Evolutionary conservation across 2,797 vertebrate genomes (phyloP).

Genomic region (Gallinago stenura): DNA sequence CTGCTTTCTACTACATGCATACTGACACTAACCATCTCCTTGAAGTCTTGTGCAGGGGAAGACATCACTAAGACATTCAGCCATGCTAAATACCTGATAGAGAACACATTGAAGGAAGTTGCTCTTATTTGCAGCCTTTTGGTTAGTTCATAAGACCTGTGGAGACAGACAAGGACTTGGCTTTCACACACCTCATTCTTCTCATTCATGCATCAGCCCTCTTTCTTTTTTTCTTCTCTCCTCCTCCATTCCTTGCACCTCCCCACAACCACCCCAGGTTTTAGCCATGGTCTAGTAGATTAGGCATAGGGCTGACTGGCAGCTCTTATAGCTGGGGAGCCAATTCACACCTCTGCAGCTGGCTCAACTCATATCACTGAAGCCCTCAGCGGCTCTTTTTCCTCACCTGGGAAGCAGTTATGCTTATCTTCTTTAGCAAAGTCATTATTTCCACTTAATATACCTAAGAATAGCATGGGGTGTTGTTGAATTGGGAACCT

Average conservation of each 20-base stretch:
- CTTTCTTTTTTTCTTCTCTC: neutral
- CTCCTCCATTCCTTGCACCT: neutral
- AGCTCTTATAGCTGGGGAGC: neutral
- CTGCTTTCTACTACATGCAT: neutral
- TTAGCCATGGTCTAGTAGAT: neutral
- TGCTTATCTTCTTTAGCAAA: neutral
- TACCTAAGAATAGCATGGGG: neutral
- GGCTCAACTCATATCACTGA: neutral
- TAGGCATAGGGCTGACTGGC: neutral
- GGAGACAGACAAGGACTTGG: neutral
- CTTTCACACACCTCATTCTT: neutral
- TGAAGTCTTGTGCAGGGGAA: neutral
- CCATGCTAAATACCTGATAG: neutral
- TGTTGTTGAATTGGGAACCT: neutral
- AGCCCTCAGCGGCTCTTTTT: neutral
- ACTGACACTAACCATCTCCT: neutral
- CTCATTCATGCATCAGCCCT: rapidly evolving
- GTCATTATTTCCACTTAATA: neutral
- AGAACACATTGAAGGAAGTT: neutral
- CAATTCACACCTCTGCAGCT: neutral
- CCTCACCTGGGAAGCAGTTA: neutral
- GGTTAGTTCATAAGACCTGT: neutral
- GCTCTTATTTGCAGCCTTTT: neutral
- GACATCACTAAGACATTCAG: neutral
- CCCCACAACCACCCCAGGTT: neutral